Conservation (phyloP, 35 echinoderm and acorn worm genomes). For the Eucidaris tribuloides region DNA sequence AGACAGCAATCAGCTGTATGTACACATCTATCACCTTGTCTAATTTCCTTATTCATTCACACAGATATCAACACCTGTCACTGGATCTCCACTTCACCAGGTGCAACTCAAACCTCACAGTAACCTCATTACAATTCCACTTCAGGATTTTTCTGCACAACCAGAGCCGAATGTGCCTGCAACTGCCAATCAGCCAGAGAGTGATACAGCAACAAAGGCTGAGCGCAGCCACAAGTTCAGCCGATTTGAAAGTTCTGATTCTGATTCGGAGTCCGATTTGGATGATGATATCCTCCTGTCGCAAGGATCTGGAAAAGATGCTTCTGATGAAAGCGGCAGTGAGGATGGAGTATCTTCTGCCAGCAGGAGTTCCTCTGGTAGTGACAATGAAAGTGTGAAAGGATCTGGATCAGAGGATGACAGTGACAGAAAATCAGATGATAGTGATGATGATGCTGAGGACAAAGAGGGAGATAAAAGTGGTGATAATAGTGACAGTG, state of each 20-base stretch:
- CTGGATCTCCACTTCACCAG: neutral
- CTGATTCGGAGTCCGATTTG: constrained; percentile 41
- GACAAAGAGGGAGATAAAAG: neutral
- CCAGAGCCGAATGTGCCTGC: neutral
- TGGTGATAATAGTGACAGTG: neutral
- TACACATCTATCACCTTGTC: neutral
- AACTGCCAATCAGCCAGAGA: neutral
- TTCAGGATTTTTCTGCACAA: constrained; percentile 41
- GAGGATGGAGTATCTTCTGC: neutral
- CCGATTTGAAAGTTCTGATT: constrained; percentile 66
- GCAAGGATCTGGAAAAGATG: too few relatives aligned
- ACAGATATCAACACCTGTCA: neutral
- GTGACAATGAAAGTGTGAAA: neutral
- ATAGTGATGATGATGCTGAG: neutral
- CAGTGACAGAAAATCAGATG: neutral
- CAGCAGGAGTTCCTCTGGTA: neutral
- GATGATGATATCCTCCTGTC: constrained; percentile 29
- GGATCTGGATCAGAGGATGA: neutral
- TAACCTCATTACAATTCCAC: constrained; percentile 81
- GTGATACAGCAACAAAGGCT: constrained; percentile 14
- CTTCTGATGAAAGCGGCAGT: constrained; percentile 20
- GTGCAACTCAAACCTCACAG: constrained; percentile 13
- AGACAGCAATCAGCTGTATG: neutral
- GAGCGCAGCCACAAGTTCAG: constrained; percentile 56
- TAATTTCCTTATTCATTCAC: neutral